A percentile compares a stretch with the other conserved stretches of the same genome.
phyloP scores from a whole-genome alignment of 1,140 invertebrate species.

The Listronotus oregonensis region DNA sequence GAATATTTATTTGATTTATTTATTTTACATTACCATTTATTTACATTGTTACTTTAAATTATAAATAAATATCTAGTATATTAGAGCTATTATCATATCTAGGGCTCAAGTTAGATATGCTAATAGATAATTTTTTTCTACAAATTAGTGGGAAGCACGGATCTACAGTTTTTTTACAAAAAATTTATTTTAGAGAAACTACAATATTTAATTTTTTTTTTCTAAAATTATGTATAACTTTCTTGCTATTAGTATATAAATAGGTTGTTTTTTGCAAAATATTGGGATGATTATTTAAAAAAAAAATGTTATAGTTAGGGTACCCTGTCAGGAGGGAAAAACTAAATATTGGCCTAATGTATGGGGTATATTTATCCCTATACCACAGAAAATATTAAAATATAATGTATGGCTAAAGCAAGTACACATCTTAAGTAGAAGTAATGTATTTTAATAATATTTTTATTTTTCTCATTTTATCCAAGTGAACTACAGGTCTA shows the following conservation, averaged over 20 bases:
- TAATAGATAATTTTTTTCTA: constrained; percentile 14
- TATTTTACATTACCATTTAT: constrained; percentile 12
- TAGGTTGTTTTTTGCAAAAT: not conserved
- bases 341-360: not conserved
- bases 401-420: no score
- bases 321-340: not conserved
- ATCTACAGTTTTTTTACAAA: constrained; percentile 6
- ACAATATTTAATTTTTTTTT: no score
- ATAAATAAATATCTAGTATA: not conserved
- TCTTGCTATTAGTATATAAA: no score
- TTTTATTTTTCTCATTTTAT: no score
- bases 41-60: not conserved
- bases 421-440: not conserved
- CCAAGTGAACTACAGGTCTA: no score
- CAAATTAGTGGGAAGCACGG: constrained; percentile 8
- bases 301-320: not conserved
- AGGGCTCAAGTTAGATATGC: constrained; percentile 33
- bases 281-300: no score
- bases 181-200: not conserved
- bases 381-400: no score
- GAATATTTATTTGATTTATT: constrained; percentile 15
- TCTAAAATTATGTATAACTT: no score
- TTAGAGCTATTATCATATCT: constrained; percentile 24
- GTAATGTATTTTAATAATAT: no score
- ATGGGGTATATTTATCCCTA: not conserved